Evolutionary conservation across 1,140 invertebrate species (phyloP).

Genomic region (Planococcus citri): DNA sequence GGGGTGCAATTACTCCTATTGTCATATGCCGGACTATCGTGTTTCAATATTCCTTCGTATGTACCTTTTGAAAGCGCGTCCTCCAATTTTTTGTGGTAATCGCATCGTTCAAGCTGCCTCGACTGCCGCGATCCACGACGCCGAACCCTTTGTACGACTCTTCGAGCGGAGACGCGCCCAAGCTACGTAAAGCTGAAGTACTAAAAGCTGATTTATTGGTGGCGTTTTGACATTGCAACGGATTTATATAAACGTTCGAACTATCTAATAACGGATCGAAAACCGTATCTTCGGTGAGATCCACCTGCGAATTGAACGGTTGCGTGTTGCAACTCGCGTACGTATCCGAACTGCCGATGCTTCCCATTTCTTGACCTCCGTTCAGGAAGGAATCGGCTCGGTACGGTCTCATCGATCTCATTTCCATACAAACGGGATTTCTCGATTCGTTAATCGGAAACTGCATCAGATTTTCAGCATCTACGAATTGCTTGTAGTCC

Average conservation of each 20-base stretch:
- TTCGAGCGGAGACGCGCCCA: conserved; percentile 39
- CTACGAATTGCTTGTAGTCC: conserved; percentile 78
- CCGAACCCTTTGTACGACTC: conserved; percentile 40
- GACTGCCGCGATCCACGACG: conserved; percentile 41
- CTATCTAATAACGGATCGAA: conserved; percentile 38
- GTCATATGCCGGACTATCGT: no score
- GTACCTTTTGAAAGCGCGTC: conserved; percentile 72
- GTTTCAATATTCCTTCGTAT: no score
- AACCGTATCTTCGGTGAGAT: conserved; percentile 39
- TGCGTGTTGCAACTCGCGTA: conserved; percentile 92
- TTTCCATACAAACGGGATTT: conserved; percentile 64
- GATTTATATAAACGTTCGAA: conserved; percentile 86
- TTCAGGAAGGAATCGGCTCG: conserved; percentile 37
- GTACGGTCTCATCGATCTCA: conserved; percentile 46
- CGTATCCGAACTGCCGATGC: conserved; percentile 76
- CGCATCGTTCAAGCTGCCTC: conserved; percentile 50
- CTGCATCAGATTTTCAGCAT: conserved; percentile 73
- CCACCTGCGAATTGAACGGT: conserved; percentile 63
- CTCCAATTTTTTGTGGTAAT: conserved; percentile 68
- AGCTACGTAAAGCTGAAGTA: conserved; percentile 48
- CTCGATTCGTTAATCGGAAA: conserved; percentile 64
- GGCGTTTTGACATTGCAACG: conserved; percentile 39
- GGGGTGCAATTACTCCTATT: no score
- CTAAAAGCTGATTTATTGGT: conserved; percentile 62
- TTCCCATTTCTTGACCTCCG: conserved; percentile 47